Conservation (phyloP, 2,113 vertebrate genomes). For the Rafetus swinhoei region DNA sequence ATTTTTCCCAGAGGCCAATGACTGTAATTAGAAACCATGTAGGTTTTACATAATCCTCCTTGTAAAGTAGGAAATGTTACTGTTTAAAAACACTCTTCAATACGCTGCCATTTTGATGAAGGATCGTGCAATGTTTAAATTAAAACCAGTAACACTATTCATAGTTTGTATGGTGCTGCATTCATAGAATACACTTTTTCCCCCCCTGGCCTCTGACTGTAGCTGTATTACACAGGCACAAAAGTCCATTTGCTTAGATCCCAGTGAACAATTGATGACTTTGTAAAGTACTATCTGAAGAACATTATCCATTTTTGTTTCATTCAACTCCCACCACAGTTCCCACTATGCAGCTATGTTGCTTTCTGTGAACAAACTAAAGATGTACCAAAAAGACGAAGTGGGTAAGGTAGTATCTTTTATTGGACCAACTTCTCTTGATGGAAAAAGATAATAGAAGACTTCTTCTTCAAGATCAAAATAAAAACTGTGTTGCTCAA, state of each 20-base stretch:
- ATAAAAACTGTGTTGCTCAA: not conserved
- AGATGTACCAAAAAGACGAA: not conserved
- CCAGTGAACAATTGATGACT: not conserved
- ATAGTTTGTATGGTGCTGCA: not conserved
- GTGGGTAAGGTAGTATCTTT: not conserved
- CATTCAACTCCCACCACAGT: not conserved
- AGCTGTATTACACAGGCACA: slow-evolving; percentile 5
- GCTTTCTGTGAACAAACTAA: not conserved
- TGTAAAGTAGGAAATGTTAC: not conserved
- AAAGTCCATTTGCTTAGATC: accelerated
- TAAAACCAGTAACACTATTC: not conserved
- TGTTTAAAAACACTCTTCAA: not conserved
- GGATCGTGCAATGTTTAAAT: not conserved
- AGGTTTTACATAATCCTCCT: not conserved
- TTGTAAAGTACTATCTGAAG: not conserved
- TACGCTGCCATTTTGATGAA: not conserved
- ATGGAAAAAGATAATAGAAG: not conserved
- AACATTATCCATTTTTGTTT: not conserved
- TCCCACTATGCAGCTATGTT: not conserved
- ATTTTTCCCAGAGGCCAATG: not conserved
- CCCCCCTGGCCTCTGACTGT: not conserved
- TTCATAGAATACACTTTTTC: not conserved
- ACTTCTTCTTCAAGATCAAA: not conserved
- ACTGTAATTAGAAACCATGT: not conserved
- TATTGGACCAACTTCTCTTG: not conserved